Evolutionary conservation across 2,888 invertebrate species (phyloP), one percentile per base, ranked within the genome.

Genomic region (Amiota minor): DNA sequence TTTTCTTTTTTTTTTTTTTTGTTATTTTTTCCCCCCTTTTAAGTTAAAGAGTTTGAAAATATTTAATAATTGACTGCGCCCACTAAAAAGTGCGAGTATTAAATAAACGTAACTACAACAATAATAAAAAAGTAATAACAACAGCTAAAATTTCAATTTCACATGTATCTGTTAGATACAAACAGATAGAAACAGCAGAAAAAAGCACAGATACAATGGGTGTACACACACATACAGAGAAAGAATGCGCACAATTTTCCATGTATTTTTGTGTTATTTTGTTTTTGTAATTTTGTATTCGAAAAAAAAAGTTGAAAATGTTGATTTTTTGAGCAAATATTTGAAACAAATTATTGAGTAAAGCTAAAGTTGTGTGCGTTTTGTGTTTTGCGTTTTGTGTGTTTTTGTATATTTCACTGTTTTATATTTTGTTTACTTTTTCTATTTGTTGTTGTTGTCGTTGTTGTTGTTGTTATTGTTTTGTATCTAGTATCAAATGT

Each of bases 321-420:
- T 79, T 84, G 84, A 83, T 83, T 81, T 81, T 83, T 83, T 83
- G 81, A 79, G 77, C 84, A 85, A 83, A 83, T 83, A 83, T 84
- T 83, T 83, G 80, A 83, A 83, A 82, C 86, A 85, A 84, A 83
- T 83, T 83, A 83, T 68, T 68, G 23, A 68, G 67, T 68, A 68
- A 68, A 68, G 18, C 23, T 59, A 11, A 11, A 16, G 1, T 9
- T 59, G n/a, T 18, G 11, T 59, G n/a, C 18, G 59, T 59, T 59
- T 59, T 35, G 35, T 0, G 35, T 35, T 35, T 35, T 47, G 67
- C 65, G 14, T 65, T 46, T 14, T 11, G 65, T 46, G 8, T 65
- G 47, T 67, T 1, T 14, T n/a, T 49, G n/a, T 49, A 20, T 64
- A 46, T 46, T 64, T 35, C 8, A 16, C 23, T n/a, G 55, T 16